Evolutionary conservation across 2,888 invertebrate genomes (phyloP).

Genomic region (Leptogaster cylindrica): DNA sequence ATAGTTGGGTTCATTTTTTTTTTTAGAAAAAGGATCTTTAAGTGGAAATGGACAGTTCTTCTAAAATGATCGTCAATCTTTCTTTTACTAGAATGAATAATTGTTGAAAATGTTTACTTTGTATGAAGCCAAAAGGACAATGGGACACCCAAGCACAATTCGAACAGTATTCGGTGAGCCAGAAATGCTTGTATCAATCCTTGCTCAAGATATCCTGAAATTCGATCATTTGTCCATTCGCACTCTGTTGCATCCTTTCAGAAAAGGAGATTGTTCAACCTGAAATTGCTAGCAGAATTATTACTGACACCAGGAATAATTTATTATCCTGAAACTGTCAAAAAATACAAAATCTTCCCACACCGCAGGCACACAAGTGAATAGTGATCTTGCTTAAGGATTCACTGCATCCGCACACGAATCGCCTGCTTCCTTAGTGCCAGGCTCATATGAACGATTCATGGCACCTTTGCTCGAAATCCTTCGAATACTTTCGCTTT

Average conservation of each 20-base stretch:
- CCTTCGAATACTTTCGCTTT: not conserved
- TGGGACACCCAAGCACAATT: constrained; percentile 23
- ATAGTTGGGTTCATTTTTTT: too few species aligned
- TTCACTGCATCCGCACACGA: constrained; percentile 9
- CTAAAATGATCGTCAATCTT: constrained; percentile 12
- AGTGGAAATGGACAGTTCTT: not conserved
- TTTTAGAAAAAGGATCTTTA: not conserved
- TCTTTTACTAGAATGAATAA: constrained; percentile 16
- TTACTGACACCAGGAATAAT: constrained; percentile 13
- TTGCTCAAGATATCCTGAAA: constrained; percentile 14
- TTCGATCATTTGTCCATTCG: constrained; percentile 26
- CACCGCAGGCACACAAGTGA: not conserved
- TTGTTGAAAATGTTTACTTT: constrained; percentile 4
- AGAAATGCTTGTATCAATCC: constrained; percentile 7
- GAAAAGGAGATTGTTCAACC: constrained; percentile 14
- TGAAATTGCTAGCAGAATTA: not conserved
- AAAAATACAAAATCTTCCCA: constrained; percentile 22
- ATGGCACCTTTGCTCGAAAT: not conserved
- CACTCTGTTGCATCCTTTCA: constrained; percentile 17
- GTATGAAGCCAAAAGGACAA: not conserved
- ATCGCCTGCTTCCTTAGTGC: constrained; percentile 4
- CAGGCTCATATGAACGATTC: not conserved
- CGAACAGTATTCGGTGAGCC: constrained; percentile 22
- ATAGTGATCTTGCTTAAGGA: constrained; percentile 15
- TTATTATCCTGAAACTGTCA: constrained; percentile 18